Percentiles rank a stretch among this genome's conserved stretches.
Conservation (phyloP, 2,888 invertebrate species). For the Metallyticus violacea region DNA sequence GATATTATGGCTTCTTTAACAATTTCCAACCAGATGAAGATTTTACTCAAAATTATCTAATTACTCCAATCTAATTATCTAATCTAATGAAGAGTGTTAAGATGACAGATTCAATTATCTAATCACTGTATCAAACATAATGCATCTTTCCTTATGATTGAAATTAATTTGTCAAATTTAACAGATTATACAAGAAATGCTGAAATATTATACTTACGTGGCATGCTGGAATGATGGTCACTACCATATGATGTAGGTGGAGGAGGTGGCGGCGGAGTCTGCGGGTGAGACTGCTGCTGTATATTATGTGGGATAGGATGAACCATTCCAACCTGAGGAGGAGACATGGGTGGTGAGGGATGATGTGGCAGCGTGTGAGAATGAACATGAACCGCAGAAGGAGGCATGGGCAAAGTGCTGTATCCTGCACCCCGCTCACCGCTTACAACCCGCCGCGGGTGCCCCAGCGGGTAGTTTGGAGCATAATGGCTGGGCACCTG, state of each 20-base stretch:
- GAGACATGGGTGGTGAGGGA: conserved; percentile 39
- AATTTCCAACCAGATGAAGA: too few relatives aligned
- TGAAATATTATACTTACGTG: conserved; percentile 60
- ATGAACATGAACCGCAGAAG: conserved; percentile 42
- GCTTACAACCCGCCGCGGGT: conserved; percentile 57
- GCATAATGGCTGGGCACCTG: conserved; percentile 89
- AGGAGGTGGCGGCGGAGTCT: conserved; percentile 63
- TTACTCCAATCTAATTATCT: too few relatives aligned
- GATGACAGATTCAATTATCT: too few relatives aligned
- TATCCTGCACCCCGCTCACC: conserved; percentile 71
- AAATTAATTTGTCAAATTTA: too few relatives aligned
- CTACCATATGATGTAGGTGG: conserved; percentile 57
- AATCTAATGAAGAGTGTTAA: too few relatives aligned
- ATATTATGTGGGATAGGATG: conserved; percentile 58
- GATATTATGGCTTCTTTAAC: too few relatives aligned
- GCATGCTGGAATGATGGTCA: conserved; percentile 70
- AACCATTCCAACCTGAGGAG: conserved; percentile 74
- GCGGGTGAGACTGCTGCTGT: conserved; percentile 50
- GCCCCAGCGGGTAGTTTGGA: conserved; percentile 86
- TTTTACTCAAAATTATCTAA: too few relatives aligned
- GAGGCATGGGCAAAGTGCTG: conserved; percentile 75
- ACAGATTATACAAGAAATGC: too few relatives aligned
- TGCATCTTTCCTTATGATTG: too few relatives aligned
- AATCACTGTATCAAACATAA: too few relatives aligned
- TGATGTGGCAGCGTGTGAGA: conserved; percentile 38